Percentiles rank a stretch among this genome's conserved stretches.
Evolutionary conservation across 1,140 invertebrate species (phyloP).

Genomic region (Drosophila obscura): DNA sequence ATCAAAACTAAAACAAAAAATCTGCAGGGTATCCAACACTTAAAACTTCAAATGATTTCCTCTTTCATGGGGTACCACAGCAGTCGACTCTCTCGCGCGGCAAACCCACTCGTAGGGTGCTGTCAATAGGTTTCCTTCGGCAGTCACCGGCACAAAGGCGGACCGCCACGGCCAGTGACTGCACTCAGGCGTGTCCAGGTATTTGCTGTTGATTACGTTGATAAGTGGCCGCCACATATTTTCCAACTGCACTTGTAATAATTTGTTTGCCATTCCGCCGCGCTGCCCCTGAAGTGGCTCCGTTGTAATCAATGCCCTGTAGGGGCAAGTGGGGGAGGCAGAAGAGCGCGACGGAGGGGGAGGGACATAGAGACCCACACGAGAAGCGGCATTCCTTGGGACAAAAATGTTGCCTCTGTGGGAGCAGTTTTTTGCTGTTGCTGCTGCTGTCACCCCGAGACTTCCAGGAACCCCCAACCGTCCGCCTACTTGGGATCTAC

Average conservation of each 20-base stretch:
- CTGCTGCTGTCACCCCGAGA: conserved; percentile 45
- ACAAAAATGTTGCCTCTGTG: conserved; percentile 57
- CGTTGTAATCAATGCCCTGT: conserved; percentile 73
- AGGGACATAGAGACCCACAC: conserved; percentile 6
- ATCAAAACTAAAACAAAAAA: too few relatives aligned
- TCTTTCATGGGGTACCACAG: background rate
- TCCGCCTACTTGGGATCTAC: conserved; percentile 1
- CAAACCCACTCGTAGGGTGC: conserved; percentile 40
- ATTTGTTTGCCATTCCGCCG: conserved; percentile 74
- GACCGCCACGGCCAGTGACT: conserved; percentile 35
- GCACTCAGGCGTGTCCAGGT: conserved; percentile 80
- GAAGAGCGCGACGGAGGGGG: background rate
- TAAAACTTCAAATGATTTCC: background rate
- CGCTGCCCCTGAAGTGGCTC: conserved; percentile 11
- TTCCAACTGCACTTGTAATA: conserved; percentile 78
- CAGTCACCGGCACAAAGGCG: conserved; percentile 30
- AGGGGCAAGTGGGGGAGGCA: conserved; percentile 3
- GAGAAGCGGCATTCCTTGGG: conserved; percentile 50
- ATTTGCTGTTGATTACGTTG: conserved; percentile 81
- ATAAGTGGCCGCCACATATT: conserved; percentile 79
- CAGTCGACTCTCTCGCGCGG: conserved; percentile 4
- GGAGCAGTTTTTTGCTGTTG: conserved; percentile 35
- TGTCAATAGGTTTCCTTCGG: conserved; percentile 56
- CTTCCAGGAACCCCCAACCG: conserved; percentile 57
- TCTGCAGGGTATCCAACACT: too few relatives aligned